A percentile compares a stretch with the other conserved stretches of the same genome.
Evolutionary conservation across 2,888 invertebrate species (phyloP).

Genomic region (Diabrotica balteata): DNA sequence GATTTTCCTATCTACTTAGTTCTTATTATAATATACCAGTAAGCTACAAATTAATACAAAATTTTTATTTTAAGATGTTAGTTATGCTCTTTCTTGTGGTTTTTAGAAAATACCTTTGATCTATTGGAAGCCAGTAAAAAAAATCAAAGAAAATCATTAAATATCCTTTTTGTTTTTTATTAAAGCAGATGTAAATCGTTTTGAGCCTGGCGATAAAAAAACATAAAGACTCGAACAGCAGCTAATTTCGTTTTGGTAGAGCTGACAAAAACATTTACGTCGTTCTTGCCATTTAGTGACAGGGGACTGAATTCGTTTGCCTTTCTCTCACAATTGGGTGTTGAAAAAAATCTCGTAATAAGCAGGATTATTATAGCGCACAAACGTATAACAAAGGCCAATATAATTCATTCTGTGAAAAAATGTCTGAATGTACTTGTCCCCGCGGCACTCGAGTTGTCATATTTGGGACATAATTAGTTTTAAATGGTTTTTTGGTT

Average conservation of each 20-base stretch:
- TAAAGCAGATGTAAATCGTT: conserved; percentile 11
- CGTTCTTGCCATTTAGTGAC: conserved; percentile 20
- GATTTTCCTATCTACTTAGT: no score
- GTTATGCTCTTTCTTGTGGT: no score
- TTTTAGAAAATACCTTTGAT: not conserved
- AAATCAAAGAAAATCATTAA: not conserved
- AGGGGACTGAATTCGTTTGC: conserved; percentile 18
- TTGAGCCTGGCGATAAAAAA: conserved; percentile 14
- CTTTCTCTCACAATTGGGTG: conserved; percentile 17
- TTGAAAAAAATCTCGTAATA: conserved; percentile 17
- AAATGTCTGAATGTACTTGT: conserved; percentile 7
- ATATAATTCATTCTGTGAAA: conserved; percentile 15
- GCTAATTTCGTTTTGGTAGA: conserved; percentile 19
- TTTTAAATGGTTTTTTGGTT: conserved; percentile 10
- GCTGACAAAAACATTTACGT: conserved; percentile 20
- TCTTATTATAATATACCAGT: no score
- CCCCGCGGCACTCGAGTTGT: not conserved
- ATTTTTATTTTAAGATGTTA: no score
- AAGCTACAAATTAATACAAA: no score
- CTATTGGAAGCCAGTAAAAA: not conserved
- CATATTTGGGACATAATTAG: conserved; percentile 18
- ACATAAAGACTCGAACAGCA: conserved; percentile 9
- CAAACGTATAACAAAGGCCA: conserved; percentile 16
- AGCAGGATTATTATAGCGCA: conserved; percentile 13
- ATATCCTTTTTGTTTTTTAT: not conserved